Conservation (phyloP, 2,113 vertebrate genomes). For the Oreochromis niloticus region DNA sequence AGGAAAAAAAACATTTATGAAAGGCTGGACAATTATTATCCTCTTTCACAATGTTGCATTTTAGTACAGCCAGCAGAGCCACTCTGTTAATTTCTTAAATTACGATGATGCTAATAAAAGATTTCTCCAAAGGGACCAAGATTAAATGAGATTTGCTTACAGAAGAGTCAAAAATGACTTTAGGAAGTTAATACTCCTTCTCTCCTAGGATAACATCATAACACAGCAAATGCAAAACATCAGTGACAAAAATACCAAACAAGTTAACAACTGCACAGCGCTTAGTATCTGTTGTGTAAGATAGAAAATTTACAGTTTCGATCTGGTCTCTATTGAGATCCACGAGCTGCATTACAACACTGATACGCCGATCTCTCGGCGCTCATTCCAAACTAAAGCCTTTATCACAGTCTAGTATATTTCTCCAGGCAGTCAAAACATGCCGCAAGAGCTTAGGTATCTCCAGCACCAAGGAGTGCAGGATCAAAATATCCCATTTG, state of each 20-base stretch:
- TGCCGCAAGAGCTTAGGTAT: conserved; percentile 57
- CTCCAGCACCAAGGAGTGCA: conserved; percentile 16
- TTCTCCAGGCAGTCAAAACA: conserved; percentile 69
- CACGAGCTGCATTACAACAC: conserved; percentile 1
- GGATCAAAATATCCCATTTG: conserved; percentile 61
- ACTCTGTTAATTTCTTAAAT: not conserved
- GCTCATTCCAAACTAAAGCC: conserved; percentile 56
- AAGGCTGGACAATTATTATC: not conserved
- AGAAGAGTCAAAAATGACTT: not conserved
- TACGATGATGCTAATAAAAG: not conserved
- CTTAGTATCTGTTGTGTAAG: not conserved
- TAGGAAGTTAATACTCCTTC: not conserved
- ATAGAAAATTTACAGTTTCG: not conserved
- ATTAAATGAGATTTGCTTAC: not conserved
- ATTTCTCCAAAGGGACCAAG: not conserved
- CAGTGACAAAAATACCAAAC: not conserved
- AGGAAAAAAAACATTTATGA: not conserved
- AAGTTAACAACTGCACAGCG: not conserved
- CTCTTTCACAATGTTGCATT: not conserved
- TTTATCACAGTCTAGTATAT: conserved; percentile 57
- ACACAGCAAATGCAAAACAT: not conserved
- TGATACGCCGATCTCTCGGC: conserved; percentile 7
- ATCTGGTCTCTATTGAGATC: conserved; percentile 28
- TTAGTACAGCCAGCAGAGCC: not conserved
- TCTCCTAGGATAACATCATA: not conserved